Base-by-base conservation (phyloP, 2,113 vertebrate genomes). In the Solea senegalensis region DNA sequence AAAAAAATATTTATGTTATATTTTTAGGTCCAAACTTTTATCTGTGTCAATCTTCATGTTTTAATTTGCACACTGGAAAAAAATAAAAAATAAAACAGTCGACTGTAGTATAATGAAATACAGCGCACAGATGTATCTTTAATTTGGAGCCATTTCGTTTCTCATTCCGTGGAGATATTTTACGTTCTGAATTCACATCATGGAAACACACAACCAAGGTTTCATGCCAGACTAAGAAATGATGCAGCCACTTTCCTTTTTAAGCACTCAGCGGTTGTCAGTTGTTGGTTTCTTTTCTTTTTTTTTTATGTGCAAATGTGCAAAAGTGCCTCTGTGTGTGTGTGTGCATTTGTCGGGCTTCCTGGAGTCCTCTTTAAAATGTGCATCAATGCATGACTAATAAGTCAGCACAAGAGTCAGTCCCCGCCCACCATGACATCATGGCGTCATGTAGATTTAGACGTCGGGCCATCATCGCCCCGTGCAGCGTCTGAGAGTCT, bases 361-460 rank as follows among this genome's bases (percentile, higher is more conserved):
- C 81, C 90, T 81, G 88, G 86, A 94, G 88, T 88, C 92, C 84
- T 93, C 90, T 91, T 93, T 94, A 92, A 93, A 91, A 77, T 93
- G 92, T 89, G 93, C 94, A 95, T 74, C 88, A 83, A 84, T 85
- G 84, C 91, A 62, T 94, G 86, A 90, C 87, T 94, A 95, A 94
- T 90, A 77, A 79, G 86, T 88, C 80, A 67, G 76, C 87, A 81
- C 70, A 77, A 73, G 78, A 89, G 68, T 79, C 59, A 56, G 69
- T 84, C 71, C 76, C 70, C 67, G 74, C 77, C 83, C 77, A 74
- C 81, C 72, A 62, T 81, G 81, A 83, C 81, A 62, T 60, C 52
- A 58, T 28, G 14, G 68, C 69, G 62, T 76, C 82, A 74, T 80
- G 44, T 62, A 71, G 80, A 85, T 59, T 69, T 44, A 80, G 84